A percentile compares a stretch with the other conserved stretches of the same genome.
These are phyloP conservation scores for Drosophila ficusphila DNA, from an alignment of 1,140 invertebrate species.

Conservation along the genomic window DNA sequence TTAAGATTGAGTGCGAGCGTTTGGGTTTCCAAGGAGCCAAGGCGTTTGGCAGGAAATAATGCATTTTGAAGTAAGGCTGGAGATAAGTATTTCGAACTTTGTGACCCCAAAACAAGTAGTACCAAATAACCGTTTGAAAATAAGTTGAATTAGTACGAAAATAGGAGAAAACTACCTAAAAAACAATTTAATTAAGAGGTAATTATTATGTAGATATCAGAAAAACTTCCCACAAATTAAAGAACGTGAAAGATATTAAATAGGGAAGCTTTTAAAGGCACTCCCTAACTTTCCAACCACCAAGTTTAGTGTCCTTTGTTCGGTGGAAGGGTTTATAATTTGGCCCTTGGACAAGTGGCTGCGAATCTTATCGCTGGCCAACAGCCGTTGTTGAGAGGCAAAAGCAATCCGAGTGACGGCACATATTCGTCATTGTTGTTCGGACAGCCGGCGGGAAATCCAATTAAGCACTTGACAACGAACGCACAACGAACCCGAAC, in stretches of 20 bases:
- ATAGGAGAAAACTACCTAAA: no score
- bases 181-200: no score
- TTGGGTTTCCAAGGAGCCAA: not conserved
- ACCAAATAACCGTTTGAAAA: no score
- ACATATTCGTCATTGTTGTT: conserved; percentile 28
- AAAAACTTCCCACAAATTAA: no score
- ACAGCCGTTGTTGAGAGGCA: not conserved
- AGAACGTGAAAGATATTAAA: no score
- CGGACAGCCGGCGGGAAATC: conserved; percentile 15
- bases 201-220: no score
- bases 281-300: no score
- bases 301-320: not conserved
- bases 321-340: conserved; percentile 15
- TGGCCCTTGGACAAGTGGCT: conserved; percentile 1
- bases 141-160: no score
- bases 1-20: conserved; percentile 8
- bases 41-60: not conserved
- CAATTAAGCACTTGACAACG: conserved; percentile 28
- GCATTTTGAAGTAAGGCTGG: conserved; percentile 7
- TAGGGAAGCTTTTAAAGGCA: no score
- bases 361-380: conserved; percentile 16
- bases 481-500: not conserved
- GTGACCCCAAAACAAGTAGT: no score
- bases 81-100: conserved; percentile 6
- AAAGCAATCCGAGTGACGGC: conserved; percentile 6